Percentiles rank a stretch among this genome's conserved stretches.
These are phyloP conservation scores for Pedetes capensis DNA, from an alignment of 2,113 vertebrate species.

Conservation along the genomic window DNA sequence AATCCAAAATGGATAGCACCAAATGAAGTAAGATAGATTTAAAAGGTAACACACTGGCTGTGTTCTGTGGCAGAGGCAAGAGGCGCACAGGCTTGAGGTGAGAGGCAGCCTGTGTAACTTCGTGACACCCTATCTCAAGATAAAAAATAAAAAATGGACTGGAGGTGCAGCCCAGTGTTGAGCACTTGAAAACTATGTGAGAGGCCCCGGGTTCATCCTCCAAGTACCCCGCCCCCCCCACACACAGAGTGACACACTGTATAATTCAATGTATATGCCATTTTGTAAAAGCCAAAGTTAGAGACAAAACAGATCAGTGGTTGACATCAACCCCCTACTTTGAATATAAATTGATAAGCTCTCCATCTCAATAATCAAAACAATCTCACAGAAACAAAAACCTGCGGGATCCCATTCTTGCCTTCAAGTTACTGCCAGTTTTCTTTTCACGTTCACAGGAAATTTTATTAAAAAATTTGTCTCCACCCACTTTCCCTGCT, in stretches of 20 bases:
- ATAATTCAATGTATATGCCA: neutral
- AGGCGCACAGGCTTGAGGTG: too few species aligned
- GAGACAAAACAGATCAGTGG: neutral
- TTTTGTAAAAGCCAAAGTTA: neutral
- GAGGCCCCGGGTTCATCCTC: too few species aligned
- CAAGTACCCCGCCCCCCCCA: too few species aligned
- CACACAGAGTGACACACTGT: accelerated
- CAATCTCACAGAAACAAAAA: neutral
- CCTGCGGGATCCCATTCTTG: neutral
- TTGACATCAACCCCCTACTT: neutral
- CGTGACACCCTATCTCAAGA: too few species aligned
- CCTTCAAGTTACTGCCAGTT: neutral
- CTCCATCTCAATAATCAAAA: neutral
- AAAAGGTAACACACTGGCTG: accelerated
- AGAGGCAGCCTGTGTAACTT: too few species aligned
- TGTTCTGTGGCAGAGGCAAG: too few species aligned
- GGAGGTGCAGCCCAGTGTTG: too few species aligned
- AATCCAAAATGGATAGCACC: neutral
- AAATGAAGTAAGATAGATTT: neutral
- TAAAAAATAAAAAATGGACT: too few species aligned
- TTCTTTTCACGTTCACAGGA: neutral
- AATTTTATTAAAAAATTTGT: neutral
- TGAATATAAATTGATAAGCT: neutral
- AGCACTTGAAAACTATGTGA: too few species aligned
- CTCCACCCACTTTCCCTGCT: neutral